Conservation (phyloP, 2,888 invertebrate species). For the Camponotus fellah region DNA sequence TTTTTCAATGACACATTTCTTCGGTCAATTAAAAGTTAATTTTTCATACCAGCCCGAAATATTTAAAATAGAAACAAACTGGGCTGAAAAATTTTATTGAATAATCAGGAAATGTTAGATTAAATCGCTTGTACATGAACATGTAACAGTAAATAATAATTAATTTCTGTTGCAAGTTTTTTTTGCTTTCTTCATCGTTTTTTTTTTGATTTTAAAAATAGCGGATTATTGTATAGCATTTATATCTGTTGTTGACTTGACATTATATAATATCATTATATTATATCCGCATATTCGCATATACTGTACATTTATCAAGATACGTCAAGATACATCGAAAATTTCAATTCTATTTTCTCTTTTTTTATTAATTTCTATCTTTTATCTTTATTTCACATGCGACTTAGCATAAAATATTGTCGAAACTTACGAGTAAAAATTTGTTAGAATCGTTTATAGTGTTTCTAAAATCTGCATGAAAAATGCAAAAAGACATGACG, state of each 20-base stretch:
- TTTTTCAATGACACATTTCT: background rate
- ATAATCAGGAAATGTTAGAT: slow-evolving; percentile 29
- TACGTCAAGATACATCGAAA: background rate
- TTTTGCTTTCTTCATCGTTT: background rate
- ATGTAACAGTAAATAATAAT: slow-evolving; percentile 41
- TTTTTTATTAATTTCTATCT: background rate
- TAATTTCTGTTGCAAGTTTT: slow-evolving; percentile 58
- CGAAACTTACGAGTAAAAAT: background rate
- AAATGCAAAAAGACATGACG: background rate
- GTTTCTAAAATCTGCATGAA: background rate
- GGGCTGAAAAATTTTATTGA: background rate
- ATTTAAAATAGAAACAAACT: background rate
- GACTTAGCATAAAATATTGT: background rate
- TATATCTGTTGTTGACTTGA: slow-evolving; percentile 12
- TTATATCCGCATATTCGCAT: background rate
- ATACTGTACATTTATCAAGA: background rate
- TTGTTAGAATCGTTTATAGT: background rate
- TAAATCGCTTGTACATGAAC: slow-evolving; percentile 19
- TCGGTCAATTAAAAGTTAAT: background rate
- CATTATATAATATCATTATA: slow-evolving; percentile 12
- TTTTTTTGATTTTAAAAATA: slow-evolving; percentile 16
- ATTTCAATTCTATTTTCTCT: background rate
- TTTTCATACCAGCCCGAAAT: background rate
- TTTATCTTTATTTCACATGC: background rate
- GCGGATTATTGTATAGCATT: slow-evolving; percentile 1